Base-by-base conservation (phyloP, 2,797 vertebrate species). In the Pterois miles region DNA sequence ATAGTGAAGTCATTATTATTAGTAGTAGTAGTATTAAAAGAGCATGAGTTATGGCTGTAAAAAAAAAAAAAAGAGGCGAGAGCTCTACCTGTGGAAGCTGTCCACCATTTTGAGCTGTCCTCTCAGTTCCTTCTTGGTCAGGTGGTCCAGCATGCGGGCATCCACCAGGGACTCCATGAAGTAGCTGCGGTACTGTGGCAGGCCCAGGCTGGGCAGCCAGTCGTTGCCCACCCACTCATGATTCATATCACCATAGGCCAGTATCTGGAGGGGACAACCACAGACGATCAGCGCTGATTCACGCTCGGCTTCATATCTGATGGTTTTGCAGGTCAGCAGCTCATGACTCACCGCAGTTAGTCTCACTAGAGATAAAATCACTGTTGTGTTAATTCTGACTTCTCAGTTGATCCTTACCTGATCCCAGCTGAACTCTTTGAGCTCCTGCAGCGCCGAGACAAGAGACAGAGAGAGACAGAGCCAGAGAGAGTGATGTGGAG, bases 131-230 rank as follows among this genome's bases (percentile, higher is more conserved):
- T 98, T 98, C 94, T 98, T 98, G 92, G 97, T 98, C 57, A 98
- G 95, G 82, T 98, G 97, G 88, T 98, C 97, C 83, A 98, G 77
- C 97, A 98, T 98, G 50, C 97, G 96, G 1, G 97, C 97, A 23
- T 98, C 97, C 86, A 98, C 97, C 89, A 98, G 93, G 11, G 96
- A 97, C 93, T 98, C 97, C 97, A 98, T 98, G 94, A 98, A 98
- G 88, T 98, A 98, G 93, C 96, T 97, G 85, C 97, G 96, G 83
- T 98, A 98, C 86, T 97, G 97, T 0, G 97, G 97, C 86, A 98
- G 94, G 50, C 97, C 97, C 77, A 98, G 94, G 83, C 97, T 97
- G 86, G 97, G 97, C 84, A 98, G 94, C 97, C 97, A 98, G 91
- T 98, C 97, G 36, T 98, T 98, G 1, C 97, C 97, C 84, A 98